phyloP scores from a whole-genome alignment of 2,888 invertebrate species.

The Clistopyga incitator region DNA sequence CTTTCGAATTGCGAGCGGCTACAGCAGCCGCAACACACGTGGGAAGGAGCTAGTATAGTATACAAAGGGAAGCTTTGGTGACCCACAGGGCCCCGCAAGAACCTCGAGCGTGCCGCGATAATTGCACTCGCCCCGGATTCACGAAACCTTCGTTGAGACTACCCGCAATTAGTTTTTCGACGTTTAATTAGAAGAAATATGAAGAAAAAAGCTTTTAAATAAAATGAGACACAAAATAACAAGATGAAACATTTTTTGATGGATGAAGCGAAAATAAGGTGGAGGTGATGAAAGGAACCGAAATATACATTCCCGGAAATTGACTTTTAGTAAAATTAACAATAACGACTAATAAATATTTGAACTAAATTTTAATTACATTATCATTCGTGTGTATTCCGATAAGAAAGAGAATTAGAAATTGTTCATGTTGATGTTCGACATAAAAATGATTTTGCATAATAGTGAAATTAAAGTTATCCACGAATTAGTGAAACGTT shows the following conservation, averaged over 20 bases:
- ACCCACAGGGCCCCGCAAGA: slow-evolving; percentile 52
- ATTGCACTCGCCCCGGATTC: slow-evolving; percentile 52
- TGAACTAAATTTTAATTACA: too few relatives aligned
- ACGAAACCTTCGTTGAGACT: slow-evolving; percentile 33
- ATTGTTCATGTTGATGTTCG: too few relatives aligned
- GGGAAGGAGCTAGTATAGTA: slow-evolving; percentile 50
- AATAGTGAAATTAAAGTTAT: too few relatives aligned
- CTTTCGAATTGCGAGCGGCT: slow-evolving; percentile 60
- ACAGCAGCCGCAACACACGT: slow-evolving; percentile 41
- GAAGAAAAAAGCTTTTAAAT: neutral
- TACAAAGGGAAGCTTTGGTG: slow-evolving; percentile 59
- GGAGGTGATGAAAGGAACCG: too few relatives aligned
- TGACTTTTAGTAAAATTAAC: too few relatives aligned
- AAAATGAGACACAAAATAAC: neutral
- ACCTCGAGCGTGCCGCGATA: slow-evolving; percentile 51
- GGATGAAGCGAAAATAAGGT: too few relatives aligned
- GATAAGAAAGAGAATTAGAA: too few relatives aligned
- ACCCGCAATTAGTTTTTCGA: slow-evolving; percentile 48
- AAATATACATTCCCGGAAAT: too few relatives aligned
- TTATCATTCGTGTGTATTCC: too few relatives aligned
- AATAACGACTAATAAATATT: too few relatives aligned
- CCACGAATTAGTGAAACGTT: too few relatives aligned
- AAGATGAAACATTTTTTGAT: neutral
- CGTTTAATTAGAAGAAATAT: slow-evolving; percentile 38
- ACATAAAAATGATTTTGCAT: too few relatives aligned